phyloP scores from a whole-genome alignment of 2,888 invertebrate genomes.

The Prenolepis imparis region DNA sequence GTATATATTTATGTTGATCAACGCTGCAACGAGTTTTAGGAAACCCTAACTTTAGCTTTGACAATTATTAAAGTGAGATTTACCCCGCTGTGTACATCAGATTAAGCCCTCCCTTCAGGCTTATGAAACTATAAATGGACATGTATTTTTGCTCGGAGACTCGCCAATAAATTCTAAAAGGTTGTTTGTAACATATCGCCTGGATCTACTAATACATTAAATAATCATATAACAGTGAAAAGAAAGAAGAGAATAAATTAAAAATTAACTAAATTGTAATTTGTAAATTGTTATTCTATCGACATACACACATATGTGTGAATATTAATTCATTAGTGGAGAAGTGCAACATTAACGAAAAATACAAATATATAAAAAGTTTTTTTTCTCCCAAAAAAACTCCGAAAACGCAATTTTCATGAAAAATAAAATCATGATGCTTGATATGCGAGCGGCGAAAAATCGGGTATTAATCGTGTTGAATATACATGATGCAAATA shows the following conservation, averaged over 20 bases:
- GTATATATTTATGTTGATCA: not conserved
- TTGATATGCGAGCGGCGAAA: not conserved
- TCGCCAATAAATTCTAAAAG: slow-evolving; percentile 77
- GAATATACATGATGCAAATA: not conserved
- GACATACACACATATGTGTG: not conserved
- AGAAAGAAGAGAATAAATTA: not conserved
- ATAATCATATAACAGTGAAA: not conserved
- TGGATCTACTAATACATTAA: slow-evolving; percentile 65
- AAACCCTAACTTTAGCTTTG: slow-evolving; percentile 1
- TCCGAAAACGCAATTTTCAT: not conserved
- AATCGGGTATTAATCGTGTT: not conserved
- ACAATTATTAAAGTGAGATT: slow-evolving; percentile 38
- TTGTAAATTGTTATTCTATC: not conserved
- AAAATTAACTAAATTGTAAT: not conserved
- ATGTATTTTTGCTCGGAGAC: slow-evolving; percentile 71
- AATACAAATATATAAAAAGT: not conserved
- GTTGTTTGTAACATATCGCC: slow-evolving; percentile 67
- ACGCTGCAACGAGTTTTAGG: not conserved
- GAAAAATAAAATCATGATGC: slow-evolving; percentile 9
- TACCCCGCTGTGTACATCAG: slow-evolving; percentile 72
- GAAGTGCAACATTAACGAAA: not conserved
- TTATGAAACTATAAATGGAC: slow-evolving; percentile 73
- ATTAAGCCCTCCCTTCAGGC: slow-evolving; percentile 73
- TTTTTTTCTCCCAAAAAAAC: not conserved
- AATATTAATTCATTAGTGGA: not conserved